phyloP scores from a whole-genome alignment of 2,888 invertebrate genomes.

The Acanthococcus lagerstroemiae region DNA sequence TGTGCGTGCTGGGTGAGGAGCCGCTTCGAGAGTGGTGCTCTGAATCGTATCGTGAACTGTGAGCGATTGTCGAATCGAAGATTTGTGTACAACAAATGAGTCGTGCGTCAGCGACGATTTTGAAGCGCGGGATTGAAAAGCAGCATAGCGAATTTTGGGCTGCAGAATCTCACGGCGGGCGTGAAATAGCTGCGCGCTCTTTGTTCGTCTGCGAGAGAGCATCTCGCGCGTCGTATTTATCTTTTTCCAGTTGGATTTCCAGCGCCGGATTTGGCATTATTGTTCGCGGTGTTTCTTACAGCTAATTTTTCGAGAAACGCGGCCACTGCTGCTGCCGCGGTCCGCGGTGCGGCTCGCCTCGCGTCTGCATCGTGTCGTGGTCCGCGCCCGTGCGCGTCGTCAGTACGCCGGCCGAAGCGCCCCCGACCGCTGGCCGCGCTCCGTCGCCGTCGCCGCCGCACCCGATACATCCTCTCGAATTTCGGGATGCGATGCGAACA shows the following conservation, averaged over 20 bases:
- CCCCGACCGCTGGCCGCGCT: no score
- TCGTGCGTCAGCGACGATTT: background rate
- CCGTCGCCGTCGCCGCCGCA: background rate
- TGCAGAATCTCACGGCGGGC: background rate
- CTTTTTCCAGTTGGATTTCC: slow-evolving; percentile 15
- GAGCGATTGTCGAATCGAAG: background rate
- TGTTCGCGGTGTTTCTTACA: background rate
- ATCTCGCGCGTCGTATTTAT: slow-evolving; percentile 12
- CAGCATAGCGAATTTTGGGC: background rate
- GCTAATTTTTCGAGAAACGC: no score
- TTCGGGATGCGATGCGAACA: slow-evolving; percentile 16
- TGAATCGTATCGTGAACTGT: background rate
- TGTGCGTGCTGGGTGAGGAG: no score
- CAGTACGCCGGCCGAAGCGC: no score
- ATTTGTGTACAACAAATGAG: background rate
- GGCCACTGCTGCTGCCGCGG: no score
- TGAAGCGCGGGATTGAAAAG: background rate
- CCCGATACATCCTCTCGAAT: background rate
- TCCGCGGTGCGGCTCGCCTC: no score
- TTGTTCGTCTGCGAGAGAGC: background rate
- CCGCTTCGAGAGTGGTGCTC: no score
- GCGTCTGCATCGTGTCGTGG: no score
- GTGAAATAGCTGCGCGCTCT: background rate
- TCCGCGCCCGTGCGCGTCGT: no score
- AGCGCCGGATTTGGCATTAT: background rate